Evolutionary conservation across 2,888 invertebrate genomes (phyloP).

Genomic region (Synanthedon myopaeformis): DNA sequence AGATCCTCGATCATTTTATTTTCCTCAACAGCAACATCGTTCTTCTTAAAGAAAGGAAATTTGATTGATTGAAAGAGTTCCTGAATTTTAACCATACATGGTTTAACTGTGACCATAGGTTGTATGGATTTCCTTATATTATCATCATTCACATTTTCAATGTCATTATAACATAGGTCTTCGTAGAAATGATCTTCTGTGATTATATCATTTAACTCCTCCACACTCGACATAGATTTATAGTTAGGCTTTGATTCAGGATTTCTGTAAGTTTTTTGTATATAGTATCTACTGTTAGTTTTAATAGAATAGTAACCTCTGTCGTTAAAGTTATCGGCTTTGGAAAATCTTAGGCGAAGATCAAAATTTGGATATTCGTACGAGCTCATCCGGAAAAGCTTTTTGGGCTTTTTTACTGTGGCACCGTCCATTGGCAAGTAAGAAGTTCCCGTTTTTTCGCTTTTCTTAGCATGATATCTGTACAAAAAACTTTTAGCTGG

Average conservation of each 20-base stretch:
- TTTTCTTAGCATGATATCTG: slow-evolving; percentile 37
- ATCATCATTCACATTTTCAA: slow-evolving; percentile 16
- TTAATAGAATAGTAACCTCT: slow-evolving; percentile 57
- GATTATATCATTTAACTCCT: slow-evolving; percentile 32
- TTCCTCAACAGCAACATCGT: slow-evolving; percentile 23
- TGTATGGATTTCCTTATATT: slow-evolving; percentile 8
- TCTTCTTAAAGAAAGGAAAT: slow-evolving; percentile 48
- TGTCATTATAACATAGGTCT: slow-evolving; percentile 50
- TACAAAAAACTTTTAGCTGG: slow-evolving; percentile 61
- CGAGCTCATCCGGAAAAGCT: slow-evolving; percentile 45
- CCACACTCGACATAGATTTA: slow-evolving; percentile 37
- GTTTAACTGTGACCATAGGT: slow-evolving; percentile 20
- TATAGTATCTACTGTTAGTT: slow-evolving; percentile 35
- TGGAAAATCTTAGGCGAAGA: slow-evolving; percentile 36
- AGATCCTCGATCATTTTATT: slow-evolving; percentile 7
- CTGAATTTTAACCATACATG: slow-evolving; percentile 50
- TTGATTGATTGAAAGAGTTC: slow-evolving; percentile 50
- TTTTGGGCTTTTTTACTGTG: slow-evolving; percentile 32
- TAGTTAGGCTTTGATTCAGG: slow-evolving; percentile 41
- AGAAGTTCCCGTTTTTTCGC: slow-evolving; percentile 33
- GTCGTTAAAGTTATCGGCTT: slow-evolving; percentile 36
- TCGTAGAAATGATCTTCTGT: slow-evolving; percentile 59
- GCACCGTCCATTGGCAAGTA: slow-evolving; percentile 56
- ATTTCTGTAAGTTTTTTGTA: slow-evolving; percentile 32
- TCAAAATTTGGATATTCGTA: slow-evolving; percentile 57